Conservation (phyloP, 1,140 invertebrate genomes). For the Chionoecetes opilio region DNA sequence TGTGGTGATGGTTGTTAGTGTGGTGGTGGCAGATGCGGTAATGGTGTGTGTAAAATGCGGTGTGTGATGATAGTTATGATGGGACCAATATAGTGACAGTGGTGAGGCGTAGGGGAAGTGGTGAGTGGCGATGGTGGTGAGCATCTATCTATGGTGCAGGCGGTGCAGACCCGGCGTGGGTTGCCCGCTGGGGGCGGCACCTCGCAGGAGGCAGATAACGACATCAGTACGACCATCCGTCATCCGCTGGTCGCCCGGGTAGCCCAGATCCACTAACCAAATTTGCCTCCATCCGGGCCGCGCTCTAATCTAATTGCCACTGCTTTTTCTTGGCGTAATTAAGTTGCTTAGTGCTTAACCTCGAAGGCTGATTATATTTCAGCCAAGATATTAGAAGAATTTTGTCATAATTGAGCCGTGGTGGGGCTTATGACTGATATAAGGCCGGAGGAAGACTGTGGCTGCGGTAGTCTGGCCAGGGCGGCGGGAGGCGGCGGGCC, state of each 20-base stretch:
- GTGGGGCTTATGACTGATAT: conserved; percentile 81
- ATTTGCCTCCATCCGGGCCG: conserved; percentile 78
- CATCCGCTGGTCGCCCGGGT: conserved; percentile 69
- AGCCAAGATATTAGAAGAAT: conserved; percentile 81
- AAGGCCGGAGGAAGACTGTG: conserved; percentile 78
- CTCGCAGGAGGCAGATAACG: conserved; percentile 63
- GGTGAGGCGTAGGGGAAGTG: background rate
- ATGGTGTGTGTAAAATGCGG: background rate
- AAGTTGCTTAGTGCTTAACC: conserved; percentile 81
- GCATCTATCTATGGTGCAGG: background rate
- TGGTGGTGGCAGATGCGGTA: background rate
- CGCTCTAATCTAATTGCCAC: conserved; percentile 80
- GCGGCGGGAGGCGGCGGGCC: conserved; percentile 62
- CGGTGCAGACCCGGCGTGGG: background rate
- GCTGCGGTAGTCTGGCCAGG: conserved; percentile 70
- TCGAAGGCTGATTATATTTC: conserved; percentile 81
- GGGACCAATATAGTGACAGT: background rate
- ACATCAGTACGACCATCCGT: conserved; percentile 73
- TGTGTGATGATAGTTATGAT: background rate
- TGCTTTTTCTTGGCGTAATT: conserved; percentile 81
- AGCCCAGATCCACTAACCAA: conserved; percentile 79
- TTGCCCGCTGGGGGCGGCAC: background rate
- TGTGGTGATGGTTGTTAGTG: background rate
- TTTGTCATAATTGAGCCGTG: conserved; percentile 81
- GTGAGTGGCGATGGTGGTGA: background rate